Percentiles rank a stretch among this genome's conserved stretches.
These are phyloP conservation scores for Parotocinclus haroldoi DNA, from an alignment of 2,797 vertebrate species.

Conservation along the genomic window DNA sequence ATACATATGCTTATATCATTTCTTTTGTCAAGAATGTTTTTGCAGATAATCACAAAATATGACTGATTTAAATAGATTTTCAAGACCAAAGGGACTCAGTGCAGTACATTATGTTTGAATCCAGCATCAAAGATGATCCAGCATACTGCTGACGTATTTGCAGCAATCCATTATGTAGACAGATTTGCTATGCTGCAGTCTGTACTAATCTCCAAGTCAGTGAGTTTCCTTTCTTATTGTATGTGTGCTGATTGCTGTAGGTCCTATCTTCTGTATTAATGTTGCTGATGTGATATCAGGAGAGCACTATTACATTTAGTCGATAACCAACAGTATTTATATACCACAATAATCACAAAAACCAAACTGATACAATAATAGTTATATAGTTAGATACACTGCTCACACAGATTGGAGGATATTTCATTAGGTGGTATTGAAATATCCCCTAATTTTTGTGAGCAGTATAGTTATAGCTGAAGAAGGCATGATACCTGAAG, in stretches of 20 bases:
- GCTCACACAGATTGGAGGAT: neutral
- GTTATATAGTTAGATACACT: too few relatives aligned
- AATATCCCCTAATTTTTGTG: too few relatives aligned
- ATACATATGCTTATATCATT: neutral
- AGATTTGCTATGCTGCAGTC: neutral
- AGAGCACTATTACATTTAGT: neutral
- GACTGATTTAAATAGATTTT: too few relatives aligned
- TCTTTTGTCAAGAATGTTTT: neutral
- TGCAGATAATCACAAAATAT: neutral
- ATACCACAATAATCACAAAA: too few relatives aligned
- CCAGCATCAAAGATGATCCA: neutral
- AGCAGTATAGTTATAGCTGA: neutral
- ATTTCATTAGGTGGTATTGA: too few relatives aligned
- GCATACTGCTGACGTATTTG: neutral
- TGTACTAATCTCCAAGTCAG: neutral
- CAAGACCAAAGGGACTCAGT: neutral
- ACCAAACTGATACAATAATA: too few relatives aligned
- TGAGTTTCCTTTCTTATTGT: neutral
- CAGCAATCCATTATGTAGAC: neutral
- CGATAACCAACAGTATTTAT: neutral
- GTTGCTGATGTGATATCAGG: neutral
- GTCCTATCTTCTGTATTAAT: neutral
- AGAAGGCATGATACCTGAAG: too few relatives aligned
- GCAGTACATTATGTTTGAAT: slow-evolving; percentile 6
- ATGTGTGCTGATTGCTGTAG: neutral